Evolutionary conservation across 2,797 vertebrate species (phyloP).

Genomic region (Coreius guichenoti): DNA sequence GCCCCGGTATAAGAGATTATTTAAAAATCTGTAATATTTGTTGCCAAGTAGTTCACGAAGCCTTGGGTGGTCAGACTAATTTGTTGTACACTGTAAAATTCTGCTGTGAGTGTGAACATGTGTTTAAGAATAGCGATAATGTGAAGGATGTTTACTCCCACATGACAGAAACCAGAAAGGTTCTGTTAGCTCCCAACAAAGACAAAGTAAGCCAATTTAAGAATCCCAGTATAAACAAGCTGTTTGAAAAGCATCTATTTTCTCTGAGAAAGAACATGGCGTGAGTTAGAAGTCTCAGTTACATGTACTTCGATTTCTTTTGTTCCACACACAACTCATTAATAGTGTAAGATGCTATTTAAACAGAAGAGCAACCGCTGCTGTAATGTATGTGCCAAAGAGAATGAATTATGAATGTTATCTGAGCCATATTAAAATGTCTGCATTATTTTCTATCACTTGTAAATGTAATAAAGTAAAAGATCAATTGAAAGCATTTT

Average conservation of each 20-base stretch:
- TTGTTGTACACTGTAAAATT: conserved; percentile 61
- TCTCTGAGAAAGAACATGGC: conserved; percentile 45
- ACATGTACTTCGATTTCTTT: conserved; percentile 39
- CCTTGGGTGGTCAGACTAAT: conserved; percentile 42
- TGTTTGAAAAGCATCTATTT: neutral
- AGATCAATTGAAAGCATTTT: conserved; percentile 42
- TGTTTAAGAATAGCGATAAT: conserved; percentile 72
- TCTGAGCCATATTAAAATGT: neutral
- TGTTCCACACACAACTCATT: conserved; percentile 52
- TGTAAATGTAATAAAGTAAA: neutral
- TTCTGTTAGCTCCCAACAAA: conserved; percentile 62
- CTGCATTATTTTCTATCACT: neutral
- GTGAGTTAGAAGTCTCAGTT: conserved; percentile 38
- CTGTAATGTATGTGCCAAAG: conserved; percentile 9
- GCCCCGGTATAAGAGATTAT: neutral
- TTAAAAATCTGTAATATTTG: neutral
- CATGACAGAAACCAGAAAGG: conserved; percentile 74
- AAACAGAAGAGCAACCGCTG: neutral
- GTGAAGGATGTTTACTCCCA: conserved; percentile 79
- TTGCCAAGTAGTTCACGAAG: neutral
- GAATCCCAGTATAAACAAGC: conserved; percentile 66
- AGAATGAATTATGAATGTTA: neutral
- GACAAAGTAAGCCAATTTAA: conserved; percentile 64
- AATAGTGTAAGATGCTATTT: conserved; percentile 34
- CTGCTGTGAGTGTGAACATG: conserved; percentile 37